These are phyloP conservation scores for Ibycter americanus DNA, from an alignment of 2,797 vertebrate genomes.

Conservation along the genomic window DNA sequence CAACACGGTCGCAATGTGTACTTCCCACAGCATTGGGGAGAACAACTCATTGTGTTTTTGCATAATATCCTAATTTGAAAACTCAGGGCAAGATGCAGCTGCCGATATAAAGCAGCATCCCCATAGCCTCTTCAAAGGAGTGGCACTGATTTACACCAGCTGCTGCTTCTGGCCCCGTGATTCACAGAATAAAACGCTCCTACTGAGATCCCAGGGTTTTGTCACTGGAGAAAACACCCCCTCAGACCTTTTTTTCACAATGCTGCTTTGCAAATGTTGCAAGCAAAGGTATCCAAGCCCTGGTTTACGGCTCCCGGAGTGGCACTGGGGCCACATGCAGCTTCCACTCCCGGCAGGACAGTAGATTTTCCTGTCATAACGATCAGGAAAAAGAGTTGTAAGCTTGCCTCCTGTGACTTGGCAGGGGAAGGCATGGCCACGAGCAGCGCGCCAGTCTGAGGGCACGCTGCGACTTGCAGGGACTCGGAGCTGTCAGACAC, in stretches of 20 bases:
- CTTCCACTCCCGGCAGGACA: neutral
- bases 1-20: slow-evolving; percentile 5
- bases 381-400: neutral
- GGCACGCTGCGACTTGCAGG: neutral
- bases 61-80: neutral
- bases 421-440: neutral
- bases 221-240: neutral
- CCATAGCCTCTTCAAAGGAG: neutral
- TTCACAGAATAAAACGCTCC: neutral
- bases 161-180: neutral
- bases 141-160: neutral
- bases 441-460: rapidly evolving
- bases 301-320: neutral
- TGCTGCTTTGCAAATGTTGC: neutral
- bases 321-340: neutral
- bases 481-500: neutral
- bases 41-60: neutral
- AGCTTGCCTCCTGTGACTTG: neutral
- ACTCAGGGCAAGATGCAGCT: neutral
- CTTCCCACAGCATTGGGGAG: slow-evolving; percentile 8
- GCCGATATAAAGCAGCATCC: neutral
- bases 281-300: neutral
- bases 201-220: neutral
- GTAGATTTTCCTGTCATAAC: neutral
- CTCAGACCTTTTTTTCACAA: neutral